Evolutionary conservation across 2,888 invertebrate genomes (phyloP).

Genomic region (Thyatira batis): DNA sequence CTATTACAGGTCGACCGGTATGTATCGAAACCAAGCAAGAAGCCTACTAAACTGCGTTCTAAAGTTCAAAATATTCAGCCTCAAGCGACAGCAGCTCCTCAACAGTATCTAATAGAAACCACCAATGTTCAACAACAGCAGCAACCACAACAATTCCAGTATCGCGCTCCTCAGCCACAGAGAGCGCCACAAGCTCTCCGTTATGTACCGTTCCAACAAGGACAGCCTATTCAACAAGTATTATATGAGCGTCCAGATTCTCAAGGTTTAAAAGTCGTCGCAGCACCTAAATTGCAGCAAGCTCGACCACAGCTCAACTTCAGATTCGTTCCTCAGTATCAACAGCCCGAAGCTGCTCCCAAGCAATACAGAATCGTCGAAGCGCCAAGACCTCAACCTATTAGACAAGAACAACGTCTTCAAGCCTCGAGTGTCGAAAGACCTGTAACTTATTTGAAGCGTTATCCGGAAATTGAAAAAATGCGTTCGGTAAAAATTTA

Average conservation of each 20-base stretch:
- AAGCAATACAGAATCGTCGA: conserved; percentile 71
- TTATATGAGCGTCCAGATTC: conserved; percentile 66
- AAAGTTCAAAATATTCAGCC: conserved; percentile 56
- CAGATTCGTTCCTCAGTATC: conserved; percentile 63
- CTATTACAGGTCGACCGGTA: conserved; percentile 70
- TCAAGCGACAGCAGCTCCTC: conserved; percentile 63
- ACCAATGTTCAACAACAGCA: conserved; percentile 69
- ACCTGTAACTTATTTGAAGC: conserved; percentile 68
- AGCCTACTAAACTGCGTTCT: conserved; percentile 64
- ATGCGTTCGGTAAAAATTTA: conserved; percentile 63
- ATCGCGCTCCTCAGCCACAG: conserved; percentile 42
- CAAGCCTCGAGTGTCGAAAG: conserved; percentile 58
- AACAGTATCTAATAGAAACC: conserved; percentile 77
- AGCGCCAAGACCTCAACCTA: conserved; percentile 51
- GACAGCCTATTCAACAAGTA: conserved; percentile 50
- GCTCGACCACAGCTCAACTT: conserved; percentile 48
- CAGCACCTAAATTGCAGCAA: conserved; percentile 69
- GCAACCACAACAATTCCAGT: conserved; percentile 36
- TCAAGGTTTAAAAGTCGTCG: conserved; percentile 73
- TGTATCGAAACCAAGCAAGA: conserved; percentile 68
- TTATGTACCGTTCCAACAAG: conserved; percentile 53
- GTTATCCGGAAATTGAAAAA: conserved; percentile 69
- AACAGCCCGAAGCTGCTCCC: conserved; percentile 63
- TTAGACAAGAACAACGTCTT: conserved; percentile 64
- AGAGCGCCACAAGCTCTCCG: conserved; percentile 57